Evolutionary conservation across 2,888 invertebrate genomes (phyloP), one percentile per base, ranked within the genome.

Genomic region (Clusia tigrina): DNA sequence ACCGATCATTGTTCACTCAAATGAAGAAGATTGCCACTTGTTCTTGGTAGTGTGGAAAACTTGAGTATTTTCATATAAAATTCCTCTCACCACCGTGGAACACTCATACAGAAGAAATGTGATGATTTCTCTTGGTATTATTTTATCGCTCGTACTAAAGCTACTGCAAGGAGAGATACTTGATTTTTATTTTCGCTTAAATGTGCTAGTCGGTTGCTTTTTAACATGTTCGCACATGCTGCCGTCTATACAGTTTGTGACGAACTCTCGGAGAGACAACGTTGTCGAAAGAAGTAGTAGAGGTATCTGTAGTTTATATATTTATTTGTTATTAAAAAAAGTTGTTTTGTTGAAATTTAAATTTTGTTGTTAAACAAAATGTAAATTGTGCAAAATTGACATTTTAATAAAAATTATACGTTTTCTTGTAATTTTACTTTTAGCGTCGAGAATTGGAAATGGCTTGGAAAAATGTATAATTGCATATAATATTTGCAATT

Each of bases 21-120:
- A 32, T 42, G 42, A 42, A 42, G 42, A 42, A n/a, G 15, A 42
- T 15, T 42, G 42, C n/a, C 42, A 42, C 42, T 42, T 12, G n/a
- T n/a, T n/a, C n/a, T n/a, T n/a, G n/a, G n/a, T n/a, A n/a, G n/a
- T n/a, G n/a, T n/a, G n/a, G n/a, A n/a, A n/a, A n/a, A n/a, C n/a
- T n/a, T n/a, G n/a, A n/a, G n/a, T n/a, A n/a, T n/a, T n/a, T n/a
- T n/a, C n/a, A n/a, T n/a, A n/a, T n/a, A n/a, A n/a, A n/a, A n/a
- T n/a, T n/a, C n/a, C n/a, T n/a, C n/a, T n/a, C n/a, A n/a, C n/a
- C n/a, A n/a, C n/a, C n/a, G n/a, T n/a, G n/a, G n/a, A n/a, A n/a
- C n/a, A n/a, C n/a, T n/a, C n/a, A n/a, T n/a, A n/a, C n/a, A n/a
- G n/a, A n/a, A n/a, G n/a, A n/a, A n/a, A n/a, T n/a, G n/a, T n/a